Conservation (phyloP, 2,797 vertebrate species). For the Dallia pectoralis region DNA sequence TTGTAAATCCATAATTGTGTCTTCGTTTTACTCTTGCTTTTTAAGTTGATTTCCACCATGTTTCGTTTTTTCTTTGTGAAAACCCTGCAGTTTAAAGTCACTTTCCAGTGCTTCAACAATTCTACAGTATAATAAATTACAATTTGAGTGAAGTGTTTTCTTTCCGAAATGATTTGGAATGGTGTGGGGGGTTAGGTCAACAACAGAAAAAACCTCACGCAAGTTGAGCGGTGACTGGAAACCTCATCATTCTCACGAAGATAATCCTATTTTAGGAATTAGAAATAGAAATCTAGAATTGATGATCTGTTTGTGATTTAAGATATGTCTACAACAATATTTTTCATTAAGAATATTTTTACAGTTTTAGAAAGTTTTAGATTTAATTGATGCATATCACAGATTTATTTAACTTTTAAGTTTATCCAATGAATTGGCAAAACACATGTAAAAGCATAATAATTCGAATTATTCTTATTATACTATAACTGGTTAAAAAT, state of each 20-base stretch:
- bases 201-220: no score
- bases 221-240: no score
- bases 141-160: no score
- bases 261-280: no score
- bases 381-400: neutral
- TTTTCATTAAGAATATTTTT: no score
- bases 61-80: neutral
- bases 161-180: no score
- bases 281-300: no score
- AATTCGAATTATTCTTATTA: slow-evolving; percentile 2
- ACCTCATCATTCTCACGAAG: no score
- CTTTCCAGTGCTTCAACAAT: neutral
- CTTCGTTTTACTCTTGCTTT: slow-evolving; percentile 6
- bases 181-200: no score
- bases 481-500: slow-evolving; percentile 16
- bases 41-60: neutral
- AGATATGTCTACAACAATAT: no score
- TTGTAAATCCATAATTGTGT: neutral
- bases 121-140: neutral
- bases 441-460: slow-evolving; percentile 15
- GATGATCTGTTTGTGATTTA: no score
- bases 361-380: neutral
- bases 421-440: slow-evolving; percentile 2
- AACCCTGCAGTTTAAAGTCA: neutral
- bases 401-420: neutral